Percentiles rank a stretch among this genome's conserved stretches.
Conservation (phyloP, 2,797 vertebrate species). For the Synaphobranchus kaupii region DNA sequence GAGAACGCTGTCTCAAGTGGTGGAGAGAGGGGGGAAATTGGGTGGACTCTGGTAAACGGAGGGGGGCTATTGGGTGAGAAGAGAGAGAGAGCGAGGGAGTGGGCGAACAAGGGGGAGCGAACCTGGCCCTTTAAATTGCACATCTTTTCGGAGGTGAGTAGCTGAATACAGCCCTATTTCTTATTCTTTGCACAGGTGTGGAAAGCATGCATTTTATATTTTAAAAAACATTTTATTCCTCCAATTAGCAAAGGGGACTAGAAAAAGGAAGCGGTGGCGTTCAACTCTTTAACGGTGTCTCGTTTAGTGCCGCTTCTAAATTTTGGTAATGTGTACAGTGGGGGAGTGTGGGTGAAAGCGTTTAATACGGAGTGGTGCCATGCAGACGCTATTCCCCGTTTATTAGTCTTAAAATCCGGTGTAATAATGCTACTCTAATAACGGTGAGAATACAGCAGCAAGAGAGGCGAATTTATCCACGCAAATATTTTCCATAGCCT, state of each 20-base stretch:
- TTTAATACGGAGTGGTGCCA: background rate
- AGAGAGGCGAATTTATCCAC: background rate
- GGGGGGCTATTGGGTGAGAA: constrained; percentile 28
- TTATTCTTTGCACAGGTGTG: constrained; percentile 15
- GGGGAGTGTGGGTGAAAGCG: constrained; percentile 15
- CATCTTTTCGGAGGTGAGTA: constrained; percentile 39
- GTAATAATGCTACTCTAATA: background rate
- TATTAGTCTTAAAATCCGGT: constrained; percentile 3
- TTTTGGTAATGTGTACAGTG: constrained; percentile 16
- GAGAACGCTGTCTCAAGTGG: constrained; percentile 39
- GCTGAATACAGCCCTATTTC: constrained; percentile 28
- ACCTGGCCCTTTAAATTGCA: constrained; percentile 42
- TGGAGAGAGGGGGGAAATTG: constrained; percentile 34
- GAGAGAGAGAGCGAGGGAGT: constrained; percentile 29
- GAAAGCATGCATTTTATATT: constrained; percentile 12
- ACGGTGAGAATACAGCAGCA: constrained; percentile 6
- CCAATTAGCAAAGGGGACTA: constrained; percentile 2
- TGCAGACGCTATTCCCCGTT: constrained; percentile 11
- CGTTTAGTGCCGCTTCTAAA: background rate
- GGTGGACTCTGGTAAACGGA: constrained; percentile 36
- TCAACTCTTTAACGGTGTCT: background rate
- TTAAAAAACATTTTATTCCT: constrained; percentile 11
- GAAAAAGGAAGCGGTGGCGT: background rate
- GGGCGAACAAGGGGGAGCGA: constrained; percentile 26
- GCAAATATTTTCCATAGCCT: constrained; percentile 6